A percentile compares a stretch with the other conserved stretches of the same genome.
phyloP scores from a whole-genome alignment of 2,888 invertebrate species.

The Cepaea hortensis region DNA sequence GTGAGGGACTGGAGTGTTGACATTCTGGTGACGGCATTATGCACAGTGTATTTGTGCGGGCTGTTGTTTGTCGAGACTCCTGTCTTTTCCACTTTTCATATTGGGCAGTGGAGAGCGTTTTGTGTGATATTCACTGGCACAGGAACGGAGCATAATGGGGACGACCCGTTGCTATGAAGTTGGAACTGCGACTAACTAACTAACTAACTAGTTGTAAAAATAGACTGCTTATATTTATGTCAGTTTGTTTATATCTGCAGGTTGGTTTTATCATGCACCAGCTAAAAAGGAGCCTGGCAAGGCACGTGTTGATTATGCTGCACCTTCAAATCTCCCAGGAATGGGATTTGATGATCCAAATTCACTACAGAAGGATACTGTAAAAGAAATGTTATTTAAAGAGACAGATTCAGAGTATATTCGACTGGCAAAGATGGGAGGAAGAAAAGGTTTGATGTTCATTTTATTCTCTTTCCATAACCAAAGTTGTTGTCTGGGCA shows the following conservation, averaged over 20 bases:
- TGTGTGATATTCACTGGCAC: too few relatives aligned
- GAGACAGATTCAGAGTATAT: slow-evolving; percentile 74
- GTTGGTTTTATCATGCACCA: slow-evolving; percentile 75
- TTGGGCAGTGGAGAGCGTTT: too few relatives aligned
- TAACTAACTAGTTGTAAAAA: too few relatives aligned
- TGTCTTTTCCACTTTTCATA: too few relatives aligned
- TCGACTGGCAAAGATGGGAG: slow-evolving; percentile 73
- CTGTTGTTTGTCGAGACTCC: too few relatives aligned
- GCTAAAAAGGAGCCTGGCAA: slow-evolving; percentile 54
- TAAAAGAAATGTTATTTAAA: slow-evolving; percentile 59
- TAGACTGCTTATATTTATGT: too few relatives aligned
- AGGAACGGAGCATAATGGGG: too few relatives aligned
- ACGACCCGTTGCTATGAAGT: too few relatives aligned
- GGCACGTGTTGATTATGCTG: slow-evolving; percentile 64
- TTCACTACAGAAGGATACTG: slow-evolving; percentile 54
- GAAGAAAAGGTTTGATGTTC: slow-evolving; percentile 65
- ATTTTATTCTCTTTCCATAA: not conserved
- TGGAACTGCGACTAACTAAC: too few relatives aligned
- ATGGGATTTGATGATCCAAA: slow-evolving; percentile 61
- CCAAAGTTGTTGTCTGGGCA: not conserved
- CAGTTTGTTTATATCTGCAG: slow-evolving; percentile 54
- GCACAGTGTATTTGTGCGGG: too few relatives aligned
- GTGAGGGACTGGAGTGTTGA: too few relatives aligned
- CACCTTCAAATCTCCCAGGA: slow-evolving; percentile 73
- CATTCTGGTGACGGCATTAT: too few relatives aligned